phyloP scores from a whole-genome alignment of 2,113 vertebrate genomes.

The Isichthys henryi region DNA sequence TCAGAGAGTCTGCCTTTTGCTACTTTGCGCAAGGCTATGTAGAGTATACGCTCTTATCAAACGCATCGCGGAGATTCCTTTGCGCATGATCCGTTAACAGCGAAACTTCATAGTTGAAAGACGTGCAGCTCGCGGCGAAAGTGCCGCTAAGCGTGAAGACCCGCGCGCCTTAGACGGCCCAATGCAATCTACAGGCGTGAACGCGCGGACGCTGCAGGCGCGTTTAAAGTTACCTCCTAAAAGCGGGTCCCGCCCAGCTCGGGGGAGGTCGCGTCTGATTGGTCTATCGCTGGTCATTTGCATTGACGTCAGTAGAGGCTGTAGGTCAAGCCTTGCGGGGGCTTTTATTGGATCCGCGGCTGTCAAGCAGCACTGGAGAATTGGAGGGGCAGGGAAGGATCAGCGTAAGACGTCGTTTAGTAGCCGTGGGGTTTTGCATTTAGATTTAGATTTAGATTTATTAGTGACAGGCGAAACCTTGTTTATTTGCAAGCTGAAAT shows the following conservation, averaged over 20 bases:
- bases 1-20: not conserved
- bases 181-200: not conserved
- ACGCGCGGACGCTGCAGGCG: not conserved
- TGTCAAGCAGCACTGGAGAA: conserved; percentile 72
- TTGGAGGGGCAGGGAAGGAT: conserved; percentile 55
- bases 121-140: not conserved
- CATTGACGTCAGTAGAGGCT: conserved; percentile 83
- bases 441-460: not conserved
- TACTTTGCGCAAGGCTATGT: not conserved
- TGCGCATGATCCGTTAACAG: not conserved
- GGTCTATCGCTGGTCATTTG: conserved; percentile 58
- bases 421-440: conserved; percentile 30
- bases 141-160: not conserved
- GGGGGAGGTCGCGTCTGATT: conserved; percentile 44
- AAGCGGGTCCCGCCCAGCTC: conserved; percentile 44
- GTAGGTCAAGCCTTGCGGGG: conserved; percentile 79
- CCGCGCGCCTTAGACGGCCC: not conserved
- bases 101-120: not conserved
- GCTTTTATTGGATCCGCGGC: conserved; percentile 76
- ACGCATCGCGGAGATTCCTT: not conserved
- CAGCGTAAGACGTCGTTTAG: conserved; percentile 49
- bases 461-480: conserved; percentile 31
- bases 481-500: conserved; percentile 45
- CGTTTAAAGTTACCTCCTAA: conserved; percentile 60
- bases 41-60: not conserved